phyloP scores from a whole-genome alignment of 2,113 vertebrate species.

The Miniopterus natalensis region DNA sequence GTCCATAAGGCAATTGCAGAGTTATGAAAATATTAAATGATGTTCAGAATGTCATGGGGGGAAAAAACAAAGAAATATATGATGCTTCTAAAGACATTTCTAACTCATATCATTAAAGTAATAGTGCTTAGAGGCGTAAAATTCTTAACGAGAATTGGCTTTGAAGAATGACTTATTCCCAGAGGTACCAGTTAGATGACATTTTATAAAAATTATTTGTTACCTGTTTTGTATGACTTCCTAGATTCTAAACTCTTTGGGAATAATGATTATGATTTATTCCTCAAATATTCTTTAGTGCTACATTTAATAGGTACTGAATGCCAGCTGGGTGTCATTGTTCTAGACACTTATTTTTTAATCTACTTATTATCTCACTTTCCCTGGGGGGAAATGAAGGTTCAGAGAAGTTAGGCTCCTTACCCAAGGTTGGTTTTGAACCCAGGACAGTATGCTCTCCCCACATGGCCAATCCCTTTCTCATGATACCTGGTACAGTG shows the following conservation, averaged over 20 bases:
- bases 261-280: background rate
- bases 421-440: background rate
- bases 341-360: background rate
- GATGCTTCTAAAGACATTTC: conserved; percentile 36
- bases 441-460: background rate
- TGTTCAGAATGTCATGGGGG: background rate
- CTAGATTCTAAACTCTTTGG: background rate
- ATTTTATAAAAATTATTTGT: conserved; percentile 35
- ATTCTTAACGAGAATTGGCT: background rate
- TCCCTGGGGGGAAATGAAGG: background rate
- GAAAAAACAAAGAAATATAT: background rate
- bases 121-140: background rate
- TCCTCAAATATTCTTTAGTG: background rate
- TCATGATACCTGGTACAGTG: background rate
- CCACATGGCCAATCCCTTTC: background rate
- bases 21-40: conserved; percentile 2
- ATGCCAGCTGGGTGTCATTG: background rate
- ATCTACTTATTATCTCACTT: background rate
- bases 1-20: background rate
- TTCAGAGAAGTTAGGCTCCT: background rate
- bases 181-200: background rate
- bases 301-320: background rate
- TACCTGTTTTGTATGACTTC: conserved; percentile 5
- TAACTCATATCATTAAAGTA: conserved; percentile 11
- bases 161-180: conserved; percentile 18